Evolutionary conservation across 2,797 vertebrate species (phyloP).

Genomic region (Limosa lapponica): DNA sequence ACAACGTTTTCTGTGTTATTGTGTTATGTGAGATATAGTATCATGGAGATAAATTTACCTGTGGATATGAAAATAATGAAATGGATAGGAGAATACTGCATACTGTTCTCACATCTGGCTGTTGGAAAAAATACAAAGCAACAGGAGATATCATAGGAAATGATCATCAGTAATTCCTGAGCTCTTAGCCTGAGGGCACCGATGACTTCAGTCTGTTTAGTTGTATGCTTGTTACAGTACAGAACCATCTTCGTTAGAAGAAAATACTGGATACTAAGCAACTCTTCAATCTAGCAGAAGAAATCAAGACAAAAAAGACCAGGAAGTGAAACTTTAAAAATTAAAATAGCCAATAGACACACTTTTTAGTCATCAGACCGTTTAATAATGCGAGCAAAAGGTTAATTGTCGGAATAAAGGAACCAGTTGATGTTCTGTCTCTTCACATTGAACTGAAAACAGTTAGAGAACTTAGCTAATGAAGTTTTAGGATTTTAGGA

Average conservation of each 20-base stretch:
- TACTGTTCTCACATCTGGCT: neutral
- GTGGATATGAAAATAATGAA: neutral
- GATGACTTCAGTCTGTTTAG: neutral
- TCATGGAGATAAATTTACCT: neutral
- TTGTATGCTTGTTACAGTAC: neutral
- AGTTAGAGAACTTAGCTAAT: neutral
- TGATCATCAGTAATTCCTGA: neutral
- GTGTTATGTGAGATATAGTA: neutral
- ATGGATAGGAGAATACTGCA: neutral
- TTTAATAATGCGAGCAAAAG: neutral
- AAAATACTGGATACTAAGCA: neutral
- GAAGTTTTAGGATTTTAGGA: neutral
- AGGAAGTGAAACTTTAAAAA: neutral
- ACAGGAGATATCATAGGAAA: neutral
- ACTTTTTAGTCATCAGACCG: neutral
- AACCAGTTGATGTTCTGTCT: neutral
- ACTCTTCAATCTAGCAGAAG: neutral
- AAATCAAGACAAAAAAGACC: neutral
- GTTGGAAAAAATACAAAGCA: neutral
- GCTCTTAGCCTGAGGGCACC: neutral
- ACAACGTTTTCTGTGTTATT: neutral
- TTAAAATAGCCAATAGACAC: neutral
- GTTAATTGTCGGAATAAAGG: neutral
- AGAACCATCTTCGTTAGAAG: neutral
- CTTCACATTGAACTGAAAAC: neutral